These are phyloP conservation scores for Miniopterus natalensis DNA, from an alignment of 2,113 vertebrate genomes.

Conservation along the genomic window DNA sequence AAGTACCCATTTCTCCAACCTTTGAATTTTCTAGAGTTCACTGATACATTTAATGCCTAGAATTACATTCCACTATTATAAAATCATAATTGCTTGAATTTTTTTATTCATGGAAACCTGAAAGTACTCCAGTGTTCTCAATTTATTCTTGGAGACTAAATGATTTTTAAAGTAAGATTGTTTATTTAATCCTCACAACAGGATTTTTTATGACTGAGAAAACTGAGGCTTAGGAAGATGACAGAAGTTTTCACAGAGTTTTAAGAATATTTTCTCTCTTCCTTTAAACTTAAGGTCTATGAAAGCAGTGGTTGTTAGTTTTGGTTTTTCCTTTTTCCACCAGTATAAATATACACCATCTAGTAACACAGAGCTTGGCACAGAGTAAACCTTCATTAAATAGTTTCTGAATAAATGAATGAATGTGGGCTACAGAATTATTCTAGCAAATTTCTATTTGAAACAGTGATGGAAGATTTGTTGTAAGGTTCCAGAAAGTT, in stretches of 20 bases:
- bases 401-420: constrained; percentile 37
- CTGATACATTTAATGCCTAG: neutral
- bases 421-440: neutral
- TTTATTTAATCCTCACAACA: constrained; percentile 3
- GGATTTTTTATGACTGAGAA: neutral
- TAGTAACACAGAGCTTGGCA: neutral
- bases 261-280: neutral
- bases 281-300: neutral
- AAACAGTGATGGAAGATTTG: neutral
- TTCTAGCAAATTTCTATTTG: neutral
- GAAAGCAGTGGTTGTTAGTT: neutral
- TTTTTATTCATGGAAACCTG: constrained; percentile 34
- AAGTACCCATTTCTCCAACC: constrained; percentile 23
- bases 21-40: constrained; percentile 18
- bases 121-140: neutral
- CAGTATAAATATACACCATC: neutral
- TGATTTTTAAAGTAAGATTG: constrained; percentile 43
- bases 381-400: neutral
- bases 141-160: constrained; percentile 30
- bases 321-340: neutral
- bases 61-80: constrained; percentile 25
- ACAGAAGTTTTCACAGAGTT: neutral
- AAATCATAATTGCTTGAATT: constrained; percentile 31
- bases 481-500: constrained; percentile 35
- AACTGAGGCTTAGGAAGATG: neutral